Percentiles rank a stretch among this genome's conserved stretches.
Evolutionary conservation across 35 echinoderm and acorn worm species (phyloP).

Genomic region (Heliocidaris tuberculata): DNA sequence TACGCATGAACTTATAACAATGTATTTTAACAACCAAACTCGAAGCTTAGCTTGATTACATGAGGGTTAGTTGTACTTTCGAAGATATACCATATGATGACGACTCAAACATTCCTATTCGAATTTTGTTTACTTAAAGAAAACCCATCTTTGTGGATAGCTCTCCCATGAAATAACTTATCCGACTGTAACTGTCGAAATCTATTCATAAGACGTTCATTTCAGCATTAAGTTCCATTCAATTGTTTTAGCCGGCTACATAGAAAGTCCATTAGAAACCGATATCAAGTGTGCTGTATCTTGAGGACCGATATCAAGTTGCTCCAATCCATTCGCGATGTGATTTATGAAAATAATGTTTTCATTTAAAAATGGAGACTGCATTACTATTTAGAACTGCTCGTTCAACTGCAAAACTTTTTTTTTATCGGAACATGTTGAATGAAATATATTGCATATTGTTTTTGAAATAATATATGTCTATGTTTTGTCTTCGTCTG

Average conservation of each 20-base stretch:
- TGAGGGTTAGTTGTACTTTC: too few species aligned
- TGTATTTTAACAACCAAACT: too few species aligned
- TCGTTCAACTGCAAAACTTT: background rate
- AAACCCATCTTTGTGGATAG: background rate
- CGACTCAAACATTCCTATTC: background rate
- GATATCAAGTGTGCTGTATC: background rate
- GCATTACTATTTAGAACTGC: background rate
- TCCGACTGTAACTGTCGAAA: background rate
- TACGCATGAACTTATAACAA: too few species aligned
- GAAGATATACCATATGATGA: background rate
- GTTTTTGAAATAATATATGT: background rate
- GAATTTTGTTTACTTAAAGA: background rate
- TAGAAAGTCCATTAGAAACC: background rate
- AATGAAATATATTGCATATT: background rate
- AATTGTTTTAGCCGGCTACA: background rate
- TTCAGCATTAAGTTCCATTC: background rate
- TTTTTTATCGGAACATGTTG: background rate
- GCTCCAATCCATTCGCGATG: background rate
- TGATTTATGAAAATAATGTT: background rate
- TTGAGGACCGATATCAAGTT: background rate
- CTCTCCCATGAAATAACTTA: background rate
- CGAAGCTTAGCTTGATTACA: too few species aligned
- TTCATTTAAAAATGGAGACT: background rate
- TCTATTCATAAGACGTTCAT: constrained; percentile 3
- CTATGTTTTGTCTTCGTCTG: background rate